Evolutionary conservation across 2,888 invertebrate genomes (phyloP).

Genomic region (Folsomia manolachei): DNA sequence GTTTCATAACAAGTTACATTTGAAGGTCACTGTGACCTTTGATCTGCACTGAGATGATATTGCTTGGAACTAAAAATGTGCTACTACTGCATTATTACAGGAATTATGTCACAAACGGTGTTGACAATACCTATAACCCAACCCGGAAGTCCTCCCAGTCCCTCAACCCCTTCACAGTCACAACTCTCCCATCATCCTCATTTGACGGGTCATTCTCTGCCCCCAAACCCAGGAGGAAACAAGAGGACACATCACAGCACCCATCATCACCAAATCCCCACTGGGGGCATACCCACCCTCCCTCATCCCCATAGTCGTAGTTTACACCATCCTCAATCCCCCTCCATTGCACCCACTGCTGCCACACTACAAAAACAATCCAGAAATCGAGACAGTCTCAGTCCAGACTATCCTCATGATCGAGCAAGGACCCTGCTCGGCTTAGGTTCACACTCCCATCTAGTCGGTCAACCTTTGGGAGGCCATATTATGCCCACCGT

Average conservation of each 20-base stretch:
- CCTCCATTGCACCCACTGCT: constrained; percentile 39
- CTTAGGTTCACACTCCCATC: constrained; percentile 42
- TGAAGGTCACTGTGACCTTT: too few species aligned
- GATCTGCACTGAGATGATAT: too few species aligned
- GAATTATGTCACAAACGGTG: constrained; percentile 92
- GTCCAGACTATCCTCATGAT: constrained; percentile 39
- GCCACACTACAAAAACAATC: not conserved
- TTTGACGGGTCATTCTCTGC: not conserved
- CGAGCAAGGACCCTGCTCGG: constrained; percentile 36
- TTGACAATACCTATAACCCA: constrained; percentile 81
- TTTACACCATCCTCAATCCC: constrained; percentile 34
- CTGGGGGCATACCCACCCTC: not conserved
- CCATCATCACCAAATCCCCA: constrained; percentile 16
- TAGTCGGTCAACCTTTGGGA: constrained; percentile 45
- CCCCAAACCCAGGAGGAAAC: constrained; percentile 20
- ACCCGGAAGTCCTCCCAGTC: constrained; percentile 51
- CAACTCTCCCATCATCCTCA: not conserved
- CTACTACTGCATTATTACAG: too few species aligned
- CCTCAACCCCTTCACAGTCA: constrained; percentile 17
- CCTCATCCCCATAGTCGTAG: constrained; percentile 14
- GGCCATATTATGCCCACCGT: constrained; percentile 49
- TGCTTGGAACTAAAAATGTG: too few species aligned
- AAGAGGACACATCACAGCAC: constrained; percentile 16
- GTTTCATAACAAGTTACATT: too few species aligned
- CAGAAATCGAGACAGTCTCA: constrained; percentile 23